Evolutionary conservation across 2,888 invertebrate species (phyloP).

Genomic region (Acanthosepion esculentum): DNA sequence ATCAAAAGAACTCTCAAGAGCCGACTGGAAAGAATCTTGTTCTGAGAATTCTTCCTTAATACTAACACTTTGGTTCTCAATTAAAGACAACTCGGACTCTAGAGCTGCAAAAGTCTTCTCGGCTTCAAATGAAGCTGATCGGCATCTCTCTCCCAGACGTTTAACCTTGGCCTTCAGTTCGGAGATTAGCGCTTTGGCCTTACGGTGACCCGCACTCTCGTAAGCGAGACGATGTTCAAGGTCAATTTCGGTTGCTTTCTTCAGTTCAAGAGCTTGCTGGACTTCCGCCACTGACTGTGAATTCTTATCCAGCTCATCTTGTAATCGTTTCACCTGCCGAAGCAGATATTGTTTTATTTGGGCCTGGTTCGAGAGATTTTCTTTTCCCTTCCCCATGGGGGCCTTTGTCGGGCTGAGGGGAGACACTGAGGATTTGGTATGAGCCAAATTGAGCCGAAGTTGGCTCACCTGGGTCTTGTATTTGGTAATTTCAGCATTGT

Average conservation of each 20-base stretch:
- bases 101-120: not conserved
- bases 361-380: slow-evolving; percentile 48
- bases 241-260: slow-evolving; percentile 55
- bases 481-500: slow-evolving; percentile 65
- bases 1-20: not conserved
- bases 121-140: not conserved
- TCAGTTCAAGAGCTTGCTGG: slow-evolving; percentile 56
- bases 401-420: slow-evolving; percentile 51
- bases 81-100: not conserved
- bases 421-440: slow-evolving; percentile 42
- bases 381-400: not conserved
- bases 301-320: slow-evolving; percentile 58
- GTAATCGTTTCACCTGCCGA: slow-evolving; percentile 57
- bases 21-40: not conserved
- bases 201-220: slow-evolving; percentile 50
- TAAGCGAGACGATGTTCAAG: slow-evolving; percentile 54
- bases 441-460: slow-evolving; percentile 50
- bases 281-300: slow-evolving; percentile 56
- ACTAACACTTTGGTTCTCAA: not conserved
- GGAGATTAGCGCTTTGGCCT: slow-evolving; percentile 51
- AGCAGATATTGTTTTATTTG: slow-evolving; percentile 54
- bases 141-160: slow-evolving; percentile 5
- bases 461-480: slow-evolving; percentile 60
- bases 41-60: not conserved
- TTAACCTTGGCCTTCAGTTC: slow-evolving; percentile 53